Conservation (phyloP, 35 echinoderm and acorn worm genomes). For the Apostichopus parvimensis region DNA sequence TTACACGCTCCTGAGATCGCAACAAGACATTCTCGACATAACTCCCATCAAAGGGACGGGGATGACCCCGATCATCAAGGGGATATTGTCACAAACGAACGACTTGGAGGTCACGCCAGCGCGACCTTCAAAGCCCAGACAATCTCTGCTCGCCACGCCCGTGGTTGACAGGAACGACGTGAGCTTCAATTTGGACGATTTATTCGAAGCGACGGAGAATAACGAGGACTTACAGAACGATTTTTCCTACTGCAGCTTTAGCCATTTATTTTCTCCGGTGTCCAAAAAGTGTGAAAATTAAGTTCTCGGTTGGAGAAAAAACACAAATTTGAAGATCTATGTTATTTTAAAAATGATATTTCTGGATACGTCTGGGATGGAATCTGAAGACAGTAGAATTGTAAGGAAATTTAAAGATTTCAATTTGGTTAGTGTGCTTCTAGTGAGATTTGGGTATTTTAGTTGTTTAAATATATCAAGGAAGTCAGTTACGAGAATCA, state of each 20-base stretch:
- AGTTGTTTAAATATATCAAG: too few relatives aligned
- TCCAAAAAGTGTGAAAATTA: slow-evolving; percentile 22
- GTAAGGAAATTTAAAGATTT: too few relatives aligned
- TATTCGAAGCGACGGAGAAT: not conserved
- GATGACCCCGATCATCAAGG: slow-evolving; percentile 46
- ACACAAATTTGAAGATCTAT: too few relatives aligned
- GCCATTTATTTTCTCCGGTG: slow-evolving; percentile 39
- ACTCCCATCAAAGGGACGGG: slow-evolving; percentile 37
- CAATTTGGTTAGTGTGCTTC: too few relatives aligned
- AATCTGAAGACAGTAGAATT: too few relatives aligned
- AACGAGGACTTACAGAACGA: not conserved
- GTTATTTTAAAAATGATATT: too few relatives aligned
- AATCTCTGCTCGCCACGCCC: not conserved
- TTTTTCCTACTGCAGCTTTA: slow-evolving; percentile 23
- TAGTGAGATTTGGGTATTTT: too few relatives aligned
- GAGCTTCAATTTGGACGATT: slow-evolving; percentile 35
- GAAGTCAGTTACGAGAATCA: too few relatives aligned
- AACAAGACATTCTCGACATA: slow-evolving; percentile 4
- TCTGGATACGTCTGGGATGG: too few relatives aligned
- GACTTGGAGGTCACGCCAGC: not conserved
- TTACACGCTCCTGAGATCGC: not conserved
- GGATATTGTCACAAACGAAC: not conserved
- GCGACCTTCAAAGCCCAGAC: not conserved
- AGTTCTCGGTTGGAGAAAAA: too few relatives aligned
- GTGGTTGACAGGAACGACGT: not conserved